Conservation (phyloP, 2,797 vertebrate genomes). For the Yasuhikotakia modesta region DNA sequence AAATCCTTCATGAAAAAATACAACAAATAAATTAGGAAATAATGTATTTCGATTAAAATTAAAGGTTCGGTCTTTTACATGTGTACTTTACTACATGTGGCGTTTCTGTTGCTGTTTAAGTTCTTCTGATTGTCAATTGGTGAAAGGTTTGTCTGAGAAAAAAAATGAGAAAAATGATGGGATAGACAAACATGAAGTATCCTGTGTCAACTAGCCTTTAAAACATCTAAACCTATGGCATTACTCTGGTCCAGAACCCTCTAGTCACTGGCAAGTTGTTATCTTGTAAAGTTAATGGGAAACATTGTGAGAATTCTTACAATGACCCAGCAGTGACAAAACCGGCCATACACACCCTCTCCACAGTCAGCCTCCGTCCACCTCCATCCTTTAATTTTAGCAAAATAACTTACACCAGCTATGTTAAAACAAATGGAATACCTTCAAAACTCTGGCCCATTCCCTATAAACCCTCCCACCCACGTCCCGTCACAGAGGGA, state of each 20-base stretch:
- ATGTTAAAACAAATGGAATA: conserved; percentile 53
- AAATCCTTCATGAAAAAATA: conserved; percentile 49
- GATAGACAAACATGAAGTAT: conserved; percentile 44
- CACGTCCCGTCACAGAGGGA: conserved; percentile 55
- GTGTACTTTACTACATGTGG: conserved; percentile 5
- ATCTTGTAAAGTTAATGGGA: conserved; percentile 27
- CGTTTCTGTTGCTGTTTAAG: conserved; percentile 25
- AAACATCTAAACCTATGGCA: conserved; percentile 57
- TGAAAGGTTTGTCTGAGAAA: too few relatives aligned
- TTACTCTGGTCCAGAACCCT: conserved; percentile 78
- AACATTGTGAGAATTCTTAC: conserved; percentile 19
- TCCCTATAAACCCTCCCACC: conserved; percentile 18
- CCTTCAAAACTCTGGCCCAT: conserved; percentile 44
- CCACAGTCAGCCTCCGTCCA: conserved; percentile 18
- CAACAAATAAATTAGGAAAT: conserved; percentile 56
- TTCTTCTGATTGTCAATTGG: conserved; percentile 54
- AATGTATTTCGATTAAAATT: conserved; percentile 36
- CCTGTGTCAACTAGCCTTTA: conserved; percentile 45
- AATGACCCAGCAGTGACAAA: conserved; percentile 35
- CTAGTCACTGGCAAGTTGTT: conserved; percentile 68
- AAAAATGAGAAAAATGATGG: conserved; percentile 51
- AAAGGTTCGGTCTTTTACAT: conserved; percentile 18
- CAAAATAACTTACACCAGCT: conserved; percentile 41
- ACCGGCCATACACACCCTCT: conserved; percentile 7
- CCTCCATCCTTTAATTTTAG: conserved; percentile 31